Conservation (phyloP, 1,140 invertebrate species). For the Euura lappo region DNA sequence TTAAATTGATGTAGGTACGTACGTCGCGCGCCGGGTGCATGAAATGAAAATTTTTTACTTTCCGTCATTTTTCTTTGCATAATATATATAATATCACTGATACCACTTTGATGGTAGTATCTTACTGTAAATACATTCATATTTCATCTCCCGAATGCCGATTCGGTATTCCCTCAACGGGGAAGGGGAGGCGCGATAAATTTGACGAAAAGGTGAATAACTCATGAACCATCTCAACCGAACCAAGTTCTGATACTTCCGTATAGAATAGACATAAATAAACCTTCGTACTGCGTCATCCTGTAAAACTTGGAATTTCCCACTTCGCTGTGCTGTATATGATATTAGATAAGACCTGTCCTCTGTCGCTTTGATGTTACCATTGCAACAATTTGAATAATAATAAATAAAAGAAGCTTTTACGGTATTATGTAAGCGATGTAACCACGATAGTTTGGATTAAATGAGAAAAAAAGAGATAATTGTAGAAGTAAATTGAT, state of each 20-base stretch:
- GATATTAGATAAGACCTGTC: too few relatives aligned
- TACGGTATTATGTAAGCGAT: neutral
- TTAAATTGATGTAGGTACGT: neutral
- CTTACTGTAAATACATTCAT: neutral
- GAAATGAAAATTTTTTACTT: slow-evolving; percentile 2
- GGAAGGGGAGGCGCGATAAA: neutral
- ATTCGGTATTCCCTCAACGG: neutral
- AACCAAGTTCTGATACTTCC: neutral
- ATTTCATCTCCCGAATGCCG: neutral
- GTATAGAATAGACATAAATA: too few relatives aligned
- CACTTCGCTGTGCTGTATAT: too few relatives aligned
- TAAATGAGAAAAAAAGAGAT: neutral
- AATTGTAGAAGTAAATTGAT: neutral
- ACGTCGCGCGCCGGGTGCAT: neutral
- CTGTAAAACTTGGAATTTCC: too few relatives aligned
- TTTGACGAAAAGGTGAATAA: neutral
- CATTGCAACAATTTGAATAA: neutral
- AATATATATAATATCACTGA: slow-evolving; percentile 5
- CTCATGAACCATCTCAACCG: neutral
- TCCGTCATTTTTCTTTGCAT: slow-evolving; percentile 5
- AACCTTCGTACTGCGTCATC: too few relatives aligned
- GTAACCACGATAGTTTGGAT: neutral
- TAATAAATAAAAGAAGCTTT: neutral
- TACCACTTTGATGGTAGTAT: neutral
- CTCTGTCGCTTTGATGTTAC: neutral